Evolutionary conservation across 2,888 invertebrate species (phyloP), one percentile per base, ranked within the genome.

Genomic region (Zonitis immaculata): DNA sequence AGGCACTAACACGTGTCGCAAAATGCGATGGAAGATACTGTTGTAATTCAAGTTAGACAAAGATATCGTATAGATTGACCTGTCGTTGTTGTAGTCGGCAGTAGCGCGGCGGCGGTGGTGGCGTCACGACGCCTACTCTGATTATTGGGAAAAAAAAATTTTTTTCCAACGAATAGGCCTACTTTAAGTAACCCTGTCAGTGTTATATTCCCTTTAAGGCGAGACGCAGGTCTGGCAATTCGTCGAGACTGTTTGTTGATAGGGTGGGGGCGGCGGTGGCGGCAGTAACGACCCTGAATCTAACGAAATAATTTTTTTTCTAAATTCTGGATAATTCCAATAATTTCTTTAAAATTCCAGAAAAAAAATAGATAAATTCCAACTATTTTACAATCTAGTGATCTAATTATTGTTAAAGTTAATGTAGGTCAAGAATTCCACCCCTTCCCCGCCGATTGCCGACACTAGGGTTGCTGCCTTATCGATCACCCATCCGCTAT

Each of bases 191-290:
- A 63, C 56, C 52, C 49, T 50, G 47, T 53, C 49, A 26, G 39
- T 54, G 55, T 53, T 46, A 58, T 59, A 63, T 62, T 61, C 62
- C 60, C 63, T 65, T 62, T 62, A 62, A 62, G 63, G 63, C 58
- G 52, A 58, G 58, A 58, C 58, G 60, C 59, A 59, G 63, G 59
- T 59, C 57, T 58, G 60, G 57, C 57, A 54, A 54, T 54, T 51
- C 55, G 58, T 58, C 53, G 50, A 49, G 53, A 45, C 44, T 48
- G 44, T n/a, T n/a, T n/a, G n/a, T n/a, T n/a, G n/a, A n/a, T n/a
- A n/a, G 32, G 52, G 48, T 11, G 4, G 35, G 8, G 35, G 12
- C 42, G 42, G 42, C 42, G 20, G 18, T 6, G 18, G 12, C 30
- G 12, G 30, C 12, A 12, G 12, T 5, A 22, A 22, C 30, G 12